Conservation (phyloP, 2,113 vertebrate genomes). For the Falco punctatus region DNA sequence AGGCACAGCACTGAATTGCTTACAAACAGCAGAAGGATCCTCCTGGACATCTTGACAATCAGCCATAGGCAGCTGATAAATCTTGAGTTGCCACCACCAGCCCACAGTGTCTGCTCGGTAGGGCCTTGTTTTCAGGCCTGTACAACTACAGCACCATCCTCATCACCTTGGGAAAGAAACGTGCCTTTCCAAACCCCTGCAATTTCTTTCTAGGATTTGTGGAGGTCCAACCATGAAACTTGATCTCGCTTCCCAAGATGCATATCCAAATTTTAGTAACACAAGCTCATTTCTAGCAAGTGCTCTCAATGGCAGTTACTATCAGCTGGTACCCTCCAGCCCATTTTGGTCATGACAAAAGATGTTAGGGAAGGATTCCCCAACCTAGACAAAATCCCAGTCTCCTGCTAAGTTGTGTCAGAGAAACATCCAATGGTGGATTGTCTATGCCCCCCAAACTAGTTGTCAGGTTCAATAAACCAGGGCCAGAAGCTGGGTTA, state of each 20-base stretch:
- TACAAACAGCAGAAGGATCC: constrained; percentile 70
- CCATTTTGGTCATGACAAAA: neutral
- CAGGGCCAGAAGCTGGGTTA: neutral
- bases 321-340: neutral
- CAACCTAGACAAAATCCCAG: neutral
- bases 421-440: neutral
- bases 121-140: neutral
- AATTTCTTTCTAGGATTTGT: neutral
- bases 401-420: neutral
- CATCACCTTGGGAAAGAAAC: neutral
- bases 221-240: neutral
- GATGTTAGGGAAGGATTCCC: neutral
- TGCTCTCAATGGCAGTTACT: neutral
- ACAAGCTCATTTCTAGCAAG: neutral
- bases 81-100: constrained; percentile 51
- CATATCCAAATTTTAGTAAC: neutral
- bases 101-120: neutral
- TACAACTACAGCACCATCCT: neutral
- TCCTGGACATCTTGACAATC: constrained; percentile 74
- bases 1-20: constrained; percentile 73
- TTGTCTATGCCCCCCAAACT: neutral
- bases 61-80: constrained; percentile 66
- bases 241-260: neutral
- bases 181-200: neutral
- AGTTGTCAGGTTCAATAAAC: neutral